Evolutionary conservation across 2,888 invertebrate species (phyloP).

Genomic region (Ephialtes manifestator): DNA sequence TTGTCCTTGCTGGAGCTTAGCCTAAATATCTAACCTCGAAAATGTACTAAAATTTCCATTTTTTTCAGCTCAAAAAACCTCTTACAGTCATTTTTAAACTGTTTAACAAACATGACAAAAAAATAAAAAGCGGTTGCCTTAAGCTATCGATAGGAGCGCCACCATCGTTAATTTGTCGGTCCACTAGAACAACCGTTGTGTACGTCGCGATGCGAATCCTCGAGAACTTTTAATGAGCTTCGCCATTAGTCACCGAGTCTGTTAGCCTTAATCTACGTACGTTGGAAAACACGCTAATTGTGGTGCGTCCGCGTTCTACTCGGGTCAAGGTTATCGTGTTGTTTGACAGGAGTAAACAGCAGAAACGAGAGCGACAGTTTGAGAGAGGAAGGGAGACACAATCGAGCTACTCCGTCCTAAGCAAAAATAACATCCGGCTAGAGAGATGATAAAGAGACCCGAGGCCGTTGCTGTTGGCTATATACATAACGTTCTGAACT

Average conservation of each 20-base stretch:
- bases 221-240: slow-evolving; percentile 28
- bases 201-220: neutral
- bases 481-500: slow-evolving; percentile 7
- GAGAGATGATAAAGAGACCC: slow-evolving; percentile 47
- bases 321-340: slow-evolving; percentile 57
- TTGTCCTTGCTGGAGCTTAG: neutral
- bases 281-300: slow-evolving; percentile 46
- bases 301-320: slow-evolving; percentile 26
- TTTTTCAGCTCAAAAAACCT: neutral
- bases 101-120: neutral
- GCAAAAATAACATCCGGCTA: slow-evolving; percentile 59
- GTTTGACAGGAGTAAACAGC: slow-evolving; percentile 48
- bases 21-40: neutral
- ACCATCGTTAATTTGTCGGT: neutral
- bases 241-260: slow-evolving; percentile 38
- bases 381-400: neutral
- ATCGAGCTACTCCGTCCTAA: neutral
- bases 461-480: slow-evolving; percentile 10
- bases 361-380: neutral
- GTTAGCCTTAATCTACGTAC: slow-evolving; percentile 1
- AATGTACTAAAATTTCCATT: neutral
- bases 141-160: neutral
- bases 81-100: neutral
- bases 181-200: neutral
- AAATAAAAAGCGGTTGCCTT: neutral